Conservation (phyloP, 1,140 invertebrate genomes). For the Sinonovacula constricta region DNA sequence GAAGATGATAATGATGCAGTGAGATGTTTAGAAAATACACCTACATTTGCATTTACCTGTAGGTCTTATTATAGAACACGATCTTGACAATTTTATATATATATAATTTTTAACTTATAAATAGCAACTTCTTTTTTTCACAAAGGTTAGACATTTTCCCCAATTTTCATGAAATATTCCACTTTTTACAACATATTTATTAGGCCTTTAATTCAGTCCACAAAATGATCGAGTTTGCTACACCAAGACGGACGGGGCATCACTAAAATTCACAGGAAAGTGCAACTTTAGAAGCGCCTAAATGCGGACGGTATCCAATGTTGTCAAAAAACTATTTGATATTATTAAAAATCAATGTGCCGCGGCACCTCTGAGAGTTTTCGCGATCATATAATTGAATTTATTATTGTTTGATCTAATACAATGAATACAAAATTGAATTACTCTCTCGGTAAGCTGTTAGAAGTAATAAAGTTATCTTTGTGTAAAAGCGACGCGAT, state of each 20-base stretch:
- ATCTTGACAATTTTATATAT: no score
- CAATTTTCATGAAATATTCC: no score
- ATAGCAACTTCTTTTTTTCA: no score
- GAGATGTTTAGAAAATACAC: no score
- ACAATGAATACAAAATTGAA: background rate
- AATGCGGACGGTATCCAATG: background rate
- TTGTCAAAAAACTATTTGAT: background rate
- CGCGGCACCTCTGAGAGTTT: background rate
- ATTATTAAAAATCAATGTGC: background rate
- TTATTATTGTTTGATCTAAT: constrained; percentile 1
- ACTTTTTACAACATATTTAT: no score
- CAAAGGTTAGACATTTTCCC: no score
- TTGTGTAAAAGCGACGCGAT: background rate
- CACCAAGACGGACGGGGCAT: background rate
- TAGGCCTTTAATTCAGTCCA: no score
- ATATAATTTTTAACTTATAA: no score
- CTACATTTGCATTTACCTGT: no score
- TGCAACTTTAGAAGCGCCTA: background rate
- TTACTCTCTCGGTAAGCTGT: background rate
- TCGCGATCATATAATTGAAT: background rate
- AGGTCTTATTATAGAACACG: no score
- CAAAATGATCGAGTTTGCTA: background rate
- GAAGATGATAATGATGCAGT: no score
- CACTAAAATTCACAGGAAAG: background rate
- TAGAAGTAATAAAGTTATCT: background rate